Base-by-base conservation (phyloP, 2,113 vertebrate genomes). In the Motacilla tschutschensis region DNA sequence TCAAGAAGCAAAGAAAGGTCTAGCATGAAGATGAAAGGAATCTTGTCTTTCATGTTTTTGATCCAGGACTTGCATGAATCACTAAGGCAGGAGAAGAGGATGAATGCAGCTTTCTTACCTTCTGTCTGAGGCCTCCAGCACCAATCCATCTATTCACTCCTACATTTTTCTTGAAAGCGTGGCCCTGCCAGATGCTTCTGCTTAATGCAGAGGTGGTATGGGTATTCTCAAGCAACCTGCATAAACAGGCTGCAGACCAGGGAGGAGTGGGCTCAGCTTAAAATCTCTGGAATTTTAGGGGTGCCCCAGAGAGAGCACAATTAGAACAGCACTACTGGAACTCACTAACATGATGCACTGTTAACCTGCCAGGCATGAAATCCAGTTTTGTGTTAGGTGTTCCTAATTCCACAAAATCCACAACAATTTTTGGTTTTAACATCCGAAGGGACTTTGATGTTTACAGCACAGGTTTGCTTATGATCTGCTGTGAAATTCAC, bases 241-340 rank as follows among this genome's bases (percentile, higher is more conserved):
- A 0, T 44, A 63, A 82, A 72, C 18, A 67, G 28, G 3, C 21
- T 83, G n/a, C 25, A 62, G 64, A 79, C 21, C 8, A 60, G 54
- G 16, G 54, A 54, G 58, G 28, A 65, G 63, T 9, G 36, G 51
- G 63, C 11, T 95, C 85, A 92, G 24, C 4, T 62, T 76, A 76
- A 84, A 75, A 79, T 69, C 66, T 51, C 54, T n/a, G 83, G 92
- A 94, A 94, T 90, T 90, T 74, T 54, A 80, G 38, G 48, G 38
- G 31, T 55, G 24, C 58, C 54, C 13, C 21, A 84, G 44, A 74
- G 14, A 65, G 2, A 78, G 6, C 17, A 64, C 7, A 73, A 35
- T 57, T 85, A 72, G 7, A 2, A 3, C 38, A 48, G 17, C 3
- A 1, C 63, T 87, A 47, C 50, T 64, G 47, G 25, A 46, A 38